Base-by-base conservation (phyloP, 2,113 vertebrate species). In the Pardalotus punctatus region DNA sequence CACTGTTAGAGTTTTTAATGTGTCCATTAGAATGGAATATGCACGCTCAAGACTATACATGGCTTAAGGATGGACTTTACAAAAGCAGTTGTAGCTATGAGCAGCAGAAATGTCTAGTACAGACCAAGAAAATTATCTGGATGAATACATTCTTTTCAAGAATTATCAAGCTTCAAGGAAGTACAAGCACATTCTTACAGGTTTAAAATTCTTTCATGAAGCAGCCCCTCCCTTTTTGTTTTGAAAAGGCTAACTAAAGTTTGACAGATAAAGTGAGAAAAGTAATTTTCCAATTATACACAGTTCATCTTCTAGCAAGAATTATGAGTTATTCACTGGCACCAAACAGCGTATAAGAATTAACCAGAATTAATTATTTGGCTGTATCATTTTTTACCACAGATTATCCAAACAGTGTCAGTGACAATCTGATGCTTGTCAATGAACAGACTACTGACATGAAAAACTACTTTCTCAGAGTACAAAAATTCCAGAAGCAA, bases 261-360 rank as follows among this genome's bases (percentile, higher is more conserved):
- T 81, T 73, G 65, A 91, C 65, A 96, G 95, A 97, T 95, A 96
- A 97, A 97, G 84, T 72, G 66, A 86, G n/a, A 14, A 95, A 96
- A 95, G 80, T 72, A 94, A 94, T 96, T 97, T 82, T 93, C 73
- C 87, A 95, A 95, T 89, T 86, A 83, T 5, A 73, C 24, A 77
- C 1, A 6, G 53, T 47, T 91, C 83, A 67, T 70, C 94, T 95
- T 70, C 80, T 54, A 95, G 51, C n/a, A 94, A 86, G 85, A 97
- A 65, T 69, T 93, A 78, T 58, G 61, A 89, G 69, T 87, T 61
- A 62, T 69, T 94, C 36, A 24, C 62, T 56, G 38, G 90, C 94
- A 95, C 81, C 79, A 87, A 84, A 94, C 8, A 66, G 76, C 64
- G 71, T 36, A 88, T 17, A 94, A 51, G 53, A 94, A 86, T 53